phyloP scores from a whole-genome alignment of 2,113 vertebrate genomes.

The Peucedramus taeniatus region DNA sequence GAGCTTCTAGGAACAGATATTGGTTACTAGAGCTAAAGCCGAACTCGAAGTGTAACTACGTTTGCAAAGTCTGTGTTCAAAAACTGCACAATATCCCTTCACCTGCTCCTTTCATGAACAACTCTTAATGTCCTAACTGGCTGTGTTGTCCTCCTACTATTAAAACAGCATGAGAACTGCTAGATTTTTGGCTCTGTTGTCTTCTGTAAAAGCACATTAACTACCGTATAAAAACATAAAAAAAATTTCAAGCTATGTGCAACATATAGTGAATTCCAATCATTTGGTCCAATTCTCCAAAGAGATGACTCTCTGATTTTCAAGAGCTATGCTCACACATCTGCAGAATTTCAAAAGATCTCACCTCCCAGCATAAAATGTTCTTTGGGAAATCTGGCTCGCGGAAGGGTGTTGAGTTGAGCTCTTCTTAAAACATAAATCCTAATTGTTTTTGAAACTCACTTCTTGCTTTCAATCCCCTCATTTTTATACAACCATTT shows the following conservation, averaged over 20 bases:
- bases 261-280: background rate
- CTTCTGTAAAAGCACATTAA: background rate
- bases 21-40: background rate
- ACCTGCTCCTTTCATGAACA: background rate
- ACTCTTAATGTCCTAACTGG: background rate
- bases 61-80: background rate
- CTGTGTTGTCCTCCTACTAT: background rate
- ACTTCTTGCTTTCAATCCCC: background rate
- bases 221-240: background rate
- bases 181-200: background rate
- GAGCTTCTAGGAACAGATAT: background rate
- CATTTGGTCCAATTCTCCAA: background rate
- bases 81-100: background rate
- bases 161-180: background rate
- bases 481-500: background rate
- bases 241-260: background rate
- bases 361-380: background rate
- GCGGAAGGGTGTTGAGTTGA: background rate
- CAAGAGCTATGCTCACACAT: background rate
- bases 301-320: background rate
- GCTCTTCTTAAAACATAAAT: slow-evolving; percentile 24
- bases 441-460: slow-evolving; percentile 14
- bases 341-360: background rate
- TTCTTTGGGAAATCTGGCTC: background rate
- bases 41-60: fast-evolving